Percentiles rank a stretch among this genome's conserved stretches.
Conservation (phyloP, 2,888 invertebrate species). For the Oscheius sp. region DNA sequence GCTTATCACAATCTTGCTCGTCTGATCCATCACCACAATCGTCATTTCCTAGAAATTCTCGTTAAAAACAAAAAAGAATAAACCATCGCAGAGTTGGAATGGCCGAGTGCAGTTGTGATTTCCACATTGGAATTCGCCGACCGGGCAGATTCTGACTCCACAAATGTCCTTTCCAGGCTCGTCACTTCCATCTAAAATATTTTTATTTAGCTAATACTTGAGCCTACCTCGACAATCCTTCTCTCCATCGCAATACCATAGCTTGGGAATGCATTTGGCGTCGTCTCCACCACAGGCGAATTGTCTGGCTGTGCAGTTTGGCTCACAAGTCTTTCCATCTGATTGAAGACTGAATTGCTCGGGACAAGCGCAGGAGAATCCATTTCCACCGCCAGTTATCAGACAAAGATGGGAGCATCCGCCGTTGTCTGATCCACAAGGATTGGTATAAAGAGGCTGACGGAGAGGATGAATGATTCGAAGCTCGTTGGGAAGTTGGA, state of each 20-base stretch:
- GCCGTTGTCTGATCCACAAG: slow-evolving; percentile 84
- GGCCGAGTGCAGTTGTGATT: slow-evolving; percentile 91
- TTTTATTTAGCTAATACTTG: too few relatives aligned
- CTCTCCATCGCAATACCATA: slow-evolving; percentile 77
- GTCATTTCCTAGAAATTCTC: slow-evolving; percentile 46
- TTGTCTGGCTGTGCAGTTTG: slow-evolving; percentile 89
- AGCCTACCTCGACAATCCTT: slow-evolving; percentile 91
- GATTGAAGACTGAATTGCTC: slow-evolving; percentile 83
- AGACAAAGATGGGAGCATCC: slow-evolving; percentile 95
- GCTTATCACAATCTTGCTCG: slow-evolving; percentile 68
- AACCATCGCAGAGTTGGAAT: slow-evolving; percentile 75
- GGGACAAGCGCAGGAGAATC: slow-evolving; percentile 87
- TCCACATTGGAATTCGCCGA: slow-evolving; percentile 91
- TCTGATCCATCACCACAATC: slow-evolving; percentile 69
- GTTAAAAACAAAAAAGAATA: not conserved
- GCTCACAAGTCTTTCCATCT: slow-evolving; percentile 60
- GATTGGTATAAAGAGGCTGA: slow-evolving; percentile 85
- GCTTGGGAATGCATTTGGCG: slow-evolving; percentile 80
- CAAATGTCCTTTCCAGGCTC: slow-evolving; percentile 75
- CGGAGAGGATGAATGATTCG: slow-evolving; percentile 65
- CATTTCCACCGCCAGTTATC: slow-evolving; percentile 76
- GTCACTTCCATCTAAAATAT: slow-evolving; percentile 97
- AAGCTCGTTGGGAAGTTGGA: slow-evolving; percentile 70
- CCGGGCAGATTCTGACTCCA: slow-evolving; percentile 65
- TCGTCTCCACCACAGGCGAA: slow-evolving; percentile 79